Evolutionary conservation across 2,113 vertebrate genomes (phyloP), one percentile per base, ranked within the genome.

Genomic region (Emydocephalus ijimae): DNA sequence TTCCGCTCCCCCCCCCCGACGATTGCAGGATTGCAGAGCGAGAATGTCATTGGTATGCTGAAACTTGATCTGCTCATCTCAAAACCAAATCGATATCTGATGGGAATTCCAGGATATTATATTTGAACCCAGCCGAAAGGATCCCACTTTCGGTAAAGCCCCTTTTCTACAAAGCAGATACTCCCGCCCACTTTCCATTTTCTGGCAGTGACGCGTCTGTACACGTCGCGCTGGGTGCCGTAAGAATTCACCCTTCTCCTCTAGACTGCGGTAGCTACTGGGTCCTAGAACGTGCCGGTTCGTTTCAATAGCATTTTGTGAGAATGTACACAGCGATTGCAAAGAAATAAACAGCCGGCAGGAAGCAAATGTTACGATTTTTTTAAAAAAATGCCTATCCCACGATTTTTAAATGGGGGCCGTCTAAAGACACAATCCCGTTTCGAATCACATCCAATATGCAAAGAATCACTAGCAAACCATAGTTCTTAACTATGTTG

Each of bases 121-220:
- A 86, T 45, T 29, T 74, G 48, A 45, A 52, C 50, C 1, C 89
- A 87, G 92, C 93, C 87, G 34, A n/a, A 54, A 85, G 85, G 52
- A 92, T 88, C 20, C 91, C 52, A 61, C 88, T 95, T 96, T 95
- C 96, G 34, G 97, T 92, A 95, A 96, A 93, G 39, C 89, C 74
- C 14, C 12, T 43, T 55, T 56, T 14, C 26, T n/a, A 15, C 43
- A 10, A 43, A 81, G 34, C 34, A 81, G 74, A 87, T 1, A 52
- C 48, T 50, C 94, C 91, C 91, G 45, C 81, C 61, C 88, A 55
- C 56, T 91, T 91, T 81, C 43, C 89, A 89, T 91, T 93, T 95
- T 91, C 94, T 90, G 92, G 93, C 92, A 94, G 88, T 94, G 89
- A 95, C 94, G 18, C 54, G 20, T 2, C 26, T 29, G 15, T 10